Conservation (phyloP, 92 coral and sea anemone genomes). For the Paragorgia papillata region DNA sequence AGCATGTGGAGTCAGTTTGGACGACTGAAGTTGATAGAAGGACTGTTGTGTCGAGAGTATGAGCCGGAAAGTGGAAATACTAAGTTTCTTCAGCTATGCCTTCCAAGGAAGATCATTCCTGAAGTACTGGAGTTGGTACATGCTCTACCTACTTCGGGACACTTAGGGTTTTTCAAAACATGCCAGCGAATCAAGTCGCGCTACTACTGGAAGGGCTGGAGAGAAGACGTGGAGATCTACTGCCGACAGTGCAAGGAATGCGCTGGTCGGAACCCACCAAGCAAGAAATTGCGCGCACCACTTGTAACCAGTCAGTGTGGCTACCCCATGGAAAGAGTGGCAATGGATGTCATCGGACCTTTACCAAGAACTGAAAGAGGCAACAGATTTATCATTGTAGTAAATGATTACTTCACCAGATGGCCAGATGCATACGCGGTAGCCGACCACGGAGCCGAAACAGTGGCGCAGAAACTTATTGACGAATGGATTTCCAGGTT, state of each 20-base stretch:
- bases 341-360: slow-evolving; percentile 50
- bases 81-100: slow-evolving; percentile 27
- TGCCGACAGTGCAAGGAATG: slow-evolving; percentile 37
- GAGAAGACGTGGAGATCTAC: slow-evolving; percentile 47
- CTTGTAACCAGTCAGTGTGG: slow-evolving; percentile 34
- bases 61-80: slow-evolving; percentile 1
- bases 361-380: slow-evolving; percentile 26
- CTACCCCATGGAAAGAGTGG: slow-evolving; percentile 52
- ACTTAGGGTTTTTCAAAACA: slow-evolving; percentile 29
- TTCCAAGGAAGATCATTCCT: slow-evolving; percentile 22
- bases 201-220: slow-evolving; percentile 45
- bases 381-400: slow-evolving; percentile 1
- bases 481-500: slow-evolving; percentile 43
- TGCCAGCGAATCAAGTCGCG: slow-evolving; percentile 33
- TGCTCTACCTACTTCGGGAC: slow-evolving; percentile 43
- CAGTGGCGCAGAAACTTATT: slow-evolving; percentile 31
- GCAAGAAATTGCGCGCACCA: slow-evolving; percentile 31
- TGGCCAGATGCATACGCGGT: slow-evolving; percentile 19
- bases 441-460: slow-evolving; percentile 24
- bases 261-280: slow-evolving; percentile 31
- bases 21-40: slow-evolving; percentile 32
- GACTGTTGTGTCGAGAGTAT: slow-evolving; percentile 44
- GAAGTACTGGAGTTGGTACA: slow-evolving; percentile 13
- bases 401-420: slow-evolving; percentile 1
- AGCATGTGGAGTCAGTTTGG: slow-evolving; percentile 51